These are phyloP conservation scores for Lamellibrachia luymesi DNA, from an alignment of 1,140 invertebrate species.

Conservation along the genomic window DNA sequence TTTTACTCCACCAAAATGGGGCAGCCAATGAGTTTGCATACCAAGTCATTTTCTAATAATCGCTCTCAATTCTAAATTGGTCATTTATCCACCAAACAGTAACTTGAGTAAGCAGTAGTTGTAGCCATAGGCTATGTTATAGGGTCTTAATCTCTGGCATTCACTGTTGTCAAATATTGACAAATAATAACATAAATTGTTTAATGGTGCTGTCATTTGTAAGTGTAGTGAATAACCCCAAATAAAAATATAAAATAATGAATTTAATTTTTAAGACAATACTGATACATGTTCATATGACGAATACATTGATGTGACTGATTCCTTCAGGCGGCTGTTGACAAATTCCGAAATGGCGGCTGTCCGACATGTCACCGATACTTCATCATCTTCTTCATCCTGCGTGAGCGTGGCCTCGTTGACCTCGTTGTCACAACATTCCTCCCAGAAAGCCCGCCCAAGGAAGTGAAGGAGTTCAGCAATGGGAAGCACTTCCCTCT, in stretches of 20 bases:
- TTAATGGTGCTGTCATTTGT: neutral
- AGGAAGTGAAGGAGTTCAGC: constrained; percentile 44
- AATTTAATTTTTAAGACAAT: neutral
- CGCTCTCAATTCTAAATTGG: too few species aligned
- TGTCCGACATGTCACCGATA: constrained; percentile 53
- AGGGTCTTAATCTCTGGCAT: neutral
- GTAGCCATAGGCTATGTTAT: neutral
- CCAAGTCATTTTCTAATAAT: too few species aligned
- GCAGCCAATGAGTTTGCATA: too few species aligned
- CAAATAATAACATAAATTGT: neutral
- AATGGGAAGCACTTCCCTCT: constrained; percentile 49
- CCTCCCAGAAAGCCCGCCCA: constrained; percentile 46
- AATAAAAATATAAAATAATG: neutral
- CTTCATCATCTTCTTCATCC: constrained; percentile 51
- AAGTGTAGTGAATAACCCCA: neutral
- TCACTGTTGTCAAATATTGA: neutral
- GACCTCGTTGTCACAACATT: constrained; percentile 52
- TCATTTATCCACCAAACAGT: too few species aligned
- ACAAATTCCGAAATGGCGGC: constrained; percentile 48
- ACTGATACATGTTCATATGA: neutral
- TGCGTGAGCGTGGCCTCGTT: constrained; percentile 45
- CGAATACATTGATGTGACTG: neutral
- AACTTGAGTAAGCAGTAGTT: too few species aligned
- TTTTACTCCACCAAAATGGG: too few species aligned
- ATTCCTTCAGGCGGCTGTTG: constrained; percentile 35